A percentile compares a stretch with the other conserved stretches of the same genome.
Conservation (phyloP, 1,140 invertebrate species). For the Ceratosolen fusciceps region DNA sequence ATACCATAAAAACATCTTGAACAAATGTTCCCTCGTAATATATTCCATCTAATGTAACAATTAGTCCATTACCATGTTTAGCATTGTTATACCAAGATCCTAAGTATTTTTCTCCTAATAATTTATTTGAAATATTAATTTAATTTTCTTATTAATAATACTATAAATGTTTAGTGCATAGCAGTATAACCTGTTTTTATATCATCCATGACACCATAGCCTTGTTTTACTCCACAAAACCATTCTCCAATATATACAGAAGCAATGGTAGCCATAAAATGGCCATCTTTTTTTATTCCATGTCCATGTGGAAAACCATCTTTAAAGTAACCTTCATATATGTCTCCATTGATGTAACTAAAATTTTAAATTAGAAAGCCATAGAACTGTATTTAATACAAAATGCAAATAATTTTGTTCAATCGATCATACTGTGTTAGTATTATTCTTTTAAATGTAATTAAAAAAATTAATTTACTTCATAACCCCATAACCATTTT, state of each 20-base stretch:
- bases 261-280: slow-evolving; percentile 81
- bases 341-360: slow-evolving; percentile 78
- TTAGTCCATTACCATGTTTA: slow-evolving; percentile 84
- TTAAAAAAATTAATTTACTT: slow-evolving; percentile 71
- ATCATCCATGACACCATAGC: slow-evolving; percentile 91
- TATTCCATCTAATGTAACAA: slow-evolving; percentile 89
- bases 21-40: slow-evolving; percentile 91
- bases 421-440: too few relatives aligned
- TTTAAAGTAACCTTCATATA: slow-evolving; percentile 89
- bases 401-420: too few relatives aligned
- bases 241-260: slow-evolving; percentile 91
- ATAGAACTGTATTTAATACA: too few relatives aligned
- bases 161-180: slow-evolving; percentile 23
- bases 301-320: slow-evolving; percentile 87
- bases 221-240: slow-evolving; percentile 80
- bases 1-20: slow-evolving; percentile 82
- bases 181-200: slow-evolving; percentile 75
- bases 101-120: slow-evolving; percentile 87
- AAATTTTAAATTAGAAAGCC: slow-evolving; percentile 44
- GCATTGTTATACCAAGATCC: slow-evolving; percentile 88
- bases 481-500: slow-evolving; percentile 85
- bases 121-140: not conserved
- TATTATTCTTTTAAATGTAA: too few relatives aligned
- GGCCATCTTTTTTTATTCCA: slow-evolving; percentile 85
- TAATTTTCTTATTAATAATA: too few relatives aligned